These are phyloP conservation scores for Euwallacea similis DNA, from an alignment of 1,140 invertebrate genomes.

Conservation along the genomic window DNA sequence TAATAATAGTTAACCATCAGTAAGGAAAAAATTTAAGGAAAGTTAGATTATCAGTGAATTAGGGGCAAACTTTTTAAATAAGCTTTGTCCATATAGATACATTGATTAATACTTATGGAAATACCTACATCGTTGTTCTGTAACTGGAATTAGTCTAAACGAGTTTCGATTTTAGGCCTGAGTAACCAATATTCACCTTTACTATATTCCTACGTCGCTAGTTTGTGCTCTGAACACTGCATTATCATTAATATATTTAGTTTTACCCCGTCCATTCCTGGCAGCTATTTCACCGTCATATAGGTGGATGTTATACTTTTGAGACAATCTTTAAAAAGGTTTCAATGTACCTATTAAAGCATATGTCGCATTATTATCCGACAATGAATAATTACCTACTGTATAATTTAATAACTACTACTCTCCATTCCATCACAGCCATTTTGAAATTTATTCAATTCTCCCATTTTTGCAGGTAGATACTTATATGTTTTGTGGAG, in stretches of 20 bases:
- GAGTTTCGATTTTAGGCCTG: conserved; percentile 55
- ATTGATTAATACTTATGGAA: conserved; percentile 46
- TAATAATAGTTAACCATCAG: conserved; percentile 45
- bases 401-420: conserved; percentile 33
- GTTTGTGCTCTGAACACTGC: conserved; percentile 48
- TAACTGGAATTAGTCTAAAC: conserved; percentile 54
- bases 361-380: neutral
- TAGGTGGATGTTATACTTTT: neutral
- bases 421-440: conserved; percentile 35
- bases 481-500: too few species aligned
- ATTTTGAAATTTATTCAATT: conserved; percentile 26
- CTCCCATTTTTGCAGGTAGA: neutral
- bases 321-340: too few species aligned
- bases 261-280: neutral
- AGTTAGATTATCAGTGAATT: conserved; percentile 49
- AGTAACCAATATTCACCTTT: conserved; percentile 49
- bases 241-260: conserved; percentile 14
- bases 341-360: too few species aligned
- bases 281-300: conserved; percentile 21
- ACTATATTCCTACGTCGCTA: conserved; percentile 45
- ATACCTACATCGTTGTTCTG: conserved; percentile 54
- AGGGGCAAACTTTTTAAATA: conserved; percentile 54
- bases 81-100: conserved; percentile 46
- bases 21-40: conserved; percentile 44
- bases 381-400: conserved; percentile 25